These are phyloP conservation scores for Limenitis camilla DNA, from an alignment of 2,888 invertebrate genomes.

Conservation along the genomic window DNA sequence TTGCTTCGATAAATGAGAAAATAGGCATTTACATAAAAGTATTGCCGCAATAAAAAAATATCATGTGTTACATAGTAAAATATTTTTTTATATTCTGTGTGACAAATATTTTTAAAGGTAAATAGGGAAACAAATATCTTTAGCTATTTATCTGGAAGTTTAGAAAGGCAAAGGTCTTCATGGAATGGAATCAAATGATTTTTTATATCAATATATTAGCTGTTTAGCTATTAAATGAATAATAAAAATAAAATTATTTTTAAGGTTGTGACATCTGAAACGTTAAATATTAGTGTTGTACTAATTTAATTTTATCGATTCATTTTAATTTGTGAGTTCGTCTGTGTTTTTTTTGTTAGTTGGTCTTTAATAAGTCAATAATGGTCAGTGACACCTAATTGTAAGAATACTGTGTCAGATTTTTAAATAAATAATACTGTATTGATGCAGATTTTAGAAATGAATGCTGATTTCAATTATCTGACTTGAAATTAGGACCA, in stretches of 20 bases:
- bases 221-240: constrained; percentile 4
- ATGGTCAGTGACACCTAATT: constrained; percentile 4
- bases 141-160: too few species aligned
- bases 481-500: constrained; percentile 20
- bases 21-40: too few species aligned
- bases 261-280: constrained; percentile 27
- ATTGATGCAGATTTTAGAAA: not conserved
- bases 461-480: not conserved
- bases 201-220: not conserved
- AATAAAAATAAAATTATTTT: not conserved
- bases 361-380: constrained; percentile 7
- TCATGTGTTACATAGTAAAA: too few species aligned
- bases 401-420: not conserved
- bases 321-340: constrained; percentile 8
- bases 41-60: too few species aligned
- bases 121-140: too few species aligned
- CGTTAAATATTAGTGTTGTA: constrained; percentile 26
- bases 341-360: constrained; percentile 6
- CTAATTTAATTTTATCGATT: constrained; percentile 22
- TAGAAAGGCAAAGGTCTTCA: too few species aligned
- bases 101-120: too few species aligned
- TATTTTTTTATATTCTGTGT: too few species aligned
- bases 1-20: too few species aligned
- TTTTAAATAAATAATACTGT: not conserved
- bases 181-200: not conserved